Evolutionary conservation across 2,797 vertebrate genomes (phyloP).

Genomic region (Channa striata): DNA sequence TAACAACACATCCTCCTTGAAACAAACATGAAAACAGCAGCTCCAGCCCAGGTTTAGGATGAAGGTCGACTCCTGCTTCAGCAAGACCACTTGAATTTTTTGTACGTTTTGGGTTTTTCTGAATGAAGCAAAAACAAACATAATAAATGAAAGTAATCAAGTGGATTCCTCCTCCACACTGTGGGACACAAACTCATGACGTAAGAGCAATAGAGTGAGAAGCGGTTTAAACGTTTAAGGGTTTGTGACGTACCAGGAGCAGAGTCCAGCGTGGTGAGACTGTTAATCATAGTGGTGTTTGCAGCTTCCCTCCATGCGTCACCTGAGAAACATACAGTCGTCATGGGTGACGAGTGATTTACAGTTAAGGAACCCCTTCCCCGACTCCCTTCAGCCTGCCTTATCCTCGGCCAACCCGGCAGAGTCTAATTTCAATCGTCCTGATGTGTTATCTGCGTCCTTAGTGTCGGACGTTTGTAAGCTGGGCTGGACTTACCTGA

Average conservation of each 20-base stretch:
- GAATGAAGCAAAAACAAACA: background rate
- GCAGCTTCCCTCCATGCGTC: constrained; percentile 45
- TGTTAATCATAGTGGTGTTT: constrained; percentile 46
- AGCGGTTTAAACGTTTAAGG: background rate
- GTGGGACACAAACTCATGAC: background rate
- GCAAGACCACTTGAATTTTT: constrained; percentile 36
- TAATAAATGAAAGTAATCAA: too few relatives aligned
- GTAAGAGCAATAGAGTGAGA: background rate
- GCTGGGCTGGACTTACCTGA: constrained; percentile 57
- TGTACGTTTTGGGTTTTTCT: constrained; percentile 13
- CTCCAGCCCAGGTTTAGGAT: background rate
- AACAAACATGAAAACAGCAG: too few relatives aligned
- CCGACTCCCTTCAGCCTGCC: too few relatives aligned
- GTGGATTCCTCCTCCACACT: too few relatives aligned
- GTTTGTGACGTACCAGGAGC: constrained; percentile 42
- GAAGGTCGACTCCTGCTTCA: background rate
- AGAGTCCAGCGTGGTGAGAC: constrained; percentile 69
- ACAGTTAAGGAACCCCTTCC: background rate
- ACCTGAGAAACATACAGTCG: constrained; percentile 49
- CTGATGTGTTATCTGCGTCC: too few relatives aligned
- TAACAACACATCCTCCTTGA: background rate
- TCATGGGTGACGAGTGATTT: background rate
- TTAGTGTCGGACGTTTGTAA: too few relatives aligned
- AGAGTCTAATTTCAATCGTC: too few relatives aligned
- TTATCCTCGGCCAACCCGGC: background rate